Percentiles rank a stretch among this genome's conserved stretches.
phyloP scores from a whole-genome alignment of 2,888 invertebrate genomes.

The Cataglyphis cursor region DNA sequence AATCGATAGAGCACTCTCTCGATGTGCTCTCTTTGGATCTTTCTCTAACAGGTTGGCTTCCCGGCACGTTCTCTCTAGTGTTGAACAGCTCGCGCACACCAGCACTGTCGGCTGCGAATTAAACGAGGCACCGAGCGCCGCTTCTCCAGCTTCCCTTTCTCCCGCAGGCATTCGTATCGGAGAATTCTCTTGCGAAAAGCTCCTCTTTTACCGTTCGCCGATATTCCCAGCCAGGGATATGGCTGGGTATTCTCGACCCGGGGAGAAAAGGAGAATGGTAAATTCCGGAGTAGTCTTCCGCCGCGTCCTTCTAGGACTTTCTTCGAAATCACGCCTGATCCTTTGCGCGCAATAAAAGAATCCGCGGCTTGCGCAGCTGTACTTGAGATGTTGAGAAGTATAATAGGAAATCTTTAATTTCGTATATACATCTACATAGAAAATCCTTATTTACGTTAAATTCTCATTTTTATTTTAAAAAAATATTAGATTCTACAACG shows the following conservation, averaged over 20 bases:
- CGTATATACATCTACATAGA: neutral
- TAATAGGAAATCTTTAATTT: conserved; percentile 3
- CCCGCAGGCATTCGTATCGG: conserved; percentile 67
- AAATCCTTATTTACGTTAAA: neutral
- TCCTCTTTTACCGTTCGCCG: conserved; percentile 66
- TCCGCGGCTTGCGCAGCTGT: neutral
- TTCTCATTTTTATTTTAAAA: neutral
- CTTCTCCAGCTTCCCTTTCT: conserved; percentile 38
- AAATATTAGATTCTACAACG: neutral
- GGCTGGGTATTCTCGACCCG: conserved; percentile 59
- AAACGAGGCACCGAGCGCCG: conserved; percentile 55
- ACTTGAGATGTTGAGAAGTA: neutral
- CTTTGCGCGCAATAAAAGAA: conserved; percentile 11
- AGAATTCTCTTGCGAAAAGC: conserved; percentile 70
- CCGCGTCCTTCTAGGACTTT: conserved; percentile 59
- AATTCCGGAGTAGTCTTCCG: conserved; percentile 63
- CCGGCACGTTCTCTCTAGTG: conserved; percentile 10
- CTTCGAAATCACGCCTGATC: conserved; percentile 59
- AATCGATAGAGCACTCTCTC: conserved; percentile 26
- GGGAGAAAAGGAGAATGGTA: conserved; percentile 44
- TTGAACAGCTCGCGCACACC: conserved; percentile 45
- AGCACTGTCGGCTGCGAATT: conserved; percentile 62
- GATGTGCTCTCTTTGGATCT: conserved; percentile 33
- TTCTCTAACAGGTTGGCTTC: conserved; percentile 66
- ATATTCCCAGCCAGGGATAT: conserved; percentile 68